A percentile compares a stretch with the other conserved stretches of the same genome.
Evolutionary conservation across 2,797 vertebrate genomes (phyloP).

Genomic region (Astyanax mexicanus): DNA sequence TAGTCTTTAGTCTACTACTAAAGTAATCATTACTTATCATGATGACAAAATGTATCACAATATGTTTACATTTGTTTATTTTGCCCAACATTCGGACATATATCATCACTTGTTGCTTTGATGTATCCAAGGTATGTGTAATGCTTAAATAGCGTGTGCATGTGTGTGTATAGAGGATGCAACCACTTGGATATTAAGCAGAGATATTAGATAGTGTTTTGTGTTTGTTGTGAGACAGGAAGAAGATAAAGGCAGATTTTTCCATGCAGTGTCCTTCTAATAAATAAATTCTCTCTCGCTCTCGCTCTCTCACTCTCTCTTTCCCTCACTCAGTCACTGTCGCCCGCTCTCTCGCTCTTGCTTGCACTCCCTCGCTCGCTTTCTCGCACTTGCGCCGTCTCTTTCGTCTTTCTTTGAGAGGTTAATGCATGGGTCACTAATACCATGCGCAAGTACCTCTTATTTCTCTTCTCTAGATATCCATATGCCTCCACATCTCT

Average conservation of each 20-base stretch:
- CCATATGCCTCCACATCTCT: constrained; percentile 31
- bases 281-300: constrained; percentile 63
- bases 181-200: neutral
- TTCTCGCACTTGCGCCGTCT: neutral
- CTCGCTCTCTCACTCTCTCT: neutral
- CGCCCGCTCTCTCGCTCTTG: constrained; percentile 12
- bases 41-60: too few relatives aligned
- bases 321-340: constrained; percentile 2
- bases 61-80: too few relatives aligned
- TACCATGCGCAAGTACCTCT: neutral
- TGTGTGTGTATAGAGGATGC: constrained; percentile 52
- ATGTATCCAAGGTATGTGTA: too few relatives aligned
- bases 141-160: neutral
- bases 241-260: constrained; percentile 49
- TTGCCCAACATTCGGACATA: too few relatives aligned
- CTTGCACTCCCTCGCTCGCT: constrained; percentile 39
- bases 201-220: neutral
- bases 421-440: constrained; percentile 48
- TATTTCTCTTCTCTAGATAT: constrained; percentile 29
- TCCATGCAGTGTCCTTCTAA: constrained; percentile 13
- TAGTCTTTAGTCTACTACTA: too few relatives aligned
- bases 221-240: constrained; percentile 36
- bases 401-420: constrained; percentile 46
- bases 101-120: too few relatives aligned
- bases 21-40: too few relatives aligned